Base-by-base conservation (phyloP, 2,797 vertebrate genomes). In the Falco biarmicus region DNA sequence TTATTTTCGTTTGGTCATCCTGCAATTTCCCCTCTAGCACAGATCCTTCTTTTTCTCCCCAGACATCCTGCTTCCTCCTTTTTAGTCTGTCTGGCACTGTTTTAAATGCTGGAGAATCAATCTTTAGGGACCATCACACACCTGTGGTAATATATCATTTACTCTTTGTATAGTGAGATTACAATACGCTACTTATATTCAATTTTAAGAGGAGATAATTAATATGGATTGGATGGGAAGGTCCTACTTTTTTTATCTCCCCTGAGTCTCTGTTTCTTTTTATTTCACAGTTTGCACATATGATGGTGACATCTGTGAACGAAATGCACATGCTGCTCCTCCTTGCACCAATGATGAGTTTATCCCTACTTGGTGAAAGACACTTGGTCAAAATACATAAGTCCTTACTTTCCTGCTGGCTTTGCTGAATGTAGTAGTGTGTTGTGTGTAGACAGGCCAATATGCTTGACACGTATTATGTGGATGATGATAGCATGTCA, bases 171-270 rank as follows among this genome's bases (percentile, higher is more conserved):
- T 17, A 82, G 65, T 29, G 39, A 94, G 73, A 81, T 88, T 94
- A 95, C 25, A 68, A 80, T 63, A 87, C 2, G 8, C 26, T 65
- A 59, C 51, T 87, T 84, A 84, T 8, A 82, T 48, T 90, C 65
- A 71, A 48, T 84, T 86, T 86, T 84, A 95, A 81, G 56, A 88
- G 51, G 26, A 74, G 34, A 88, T 56, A 81, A 91, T 89, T 94
- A 91, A 90, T 78, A 91, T 19, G 43, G 70, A 81, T 56, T 73
- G 48, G 54, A 70, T 60, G 43, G 32, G 70, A 87, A 85, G 56
- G 66, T 84, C 43, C 56, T 63, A 76, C 83, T 88, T 89, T 92
- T 83, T 83, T 84, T 32, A 54, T 57, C 50, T 91, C 66, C 68
- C 48, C 51, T 24, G 51, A 88, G 87, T 12, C 45, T 92, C 57